These are phyloP conservation scores for Amazona ochrocephala DNA, from an alignment of 2,797 vertebrate species.

Conservation along the genomic window DNA sequence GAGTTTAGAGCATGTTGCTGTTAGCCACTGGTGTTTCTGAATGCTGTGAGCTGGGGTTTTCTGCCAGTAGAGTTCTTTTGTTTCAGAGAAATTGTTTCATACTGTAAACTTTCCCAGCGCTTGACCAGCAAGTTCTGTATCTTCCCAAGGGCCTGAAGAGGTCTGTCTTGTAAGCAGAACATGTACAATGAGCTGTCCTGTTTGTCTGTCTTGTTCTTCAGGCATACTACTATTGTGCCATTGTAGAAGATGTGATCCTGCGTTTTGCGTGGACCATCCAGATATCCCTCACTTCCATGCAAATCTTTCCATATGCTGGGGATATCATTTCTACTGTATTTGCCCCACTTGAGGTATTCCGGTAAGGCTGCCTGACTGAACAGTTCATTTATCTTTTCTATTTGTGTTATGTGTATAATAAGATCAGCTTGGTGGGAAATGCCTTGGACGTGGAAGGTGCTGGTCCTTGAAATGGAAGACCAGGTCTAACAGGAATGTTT, in stretches of 20 bases:
- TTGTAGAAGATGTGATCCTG: conserved; percentile 93
- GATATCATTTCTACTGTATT: conserved; percentile 92
- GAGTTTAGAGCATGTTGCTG: neutral
- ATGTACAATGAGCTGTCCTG: neutral
- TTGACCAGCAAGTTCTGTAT: neutral
- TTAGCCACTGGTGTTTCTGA: neutral
- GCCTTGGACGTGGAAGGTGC: rapidly evolving
- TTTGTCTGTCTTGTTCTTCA: conserved; percentile 66
- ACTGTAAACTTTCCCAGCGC: rapidly evolving
- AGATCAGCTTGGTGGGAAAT: rapidly evolving
- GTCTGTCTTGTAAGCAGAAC: neutral
- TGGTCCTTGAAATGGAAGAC: neutral
- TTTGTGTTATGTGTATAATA: neutral
- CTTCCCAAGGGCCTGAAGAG: neutral
- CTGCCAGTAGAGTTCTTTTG: neutral
- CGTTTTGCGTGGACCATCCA: conserved; percentile 96
- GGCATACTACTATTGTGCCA: conserved; percentile 99
- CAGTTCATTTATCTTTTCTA: neutral
- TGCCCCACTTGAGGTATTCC: conserved; percentile 95
- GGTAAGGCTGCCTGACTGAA: conserved; percentile 77
- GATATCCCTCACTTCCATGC: conserved; percentile 82
- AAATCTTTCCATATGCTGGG: conserved; percentile 63
- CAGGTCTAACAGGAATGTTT: neutral
- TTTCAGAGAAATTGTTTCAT: neutral
- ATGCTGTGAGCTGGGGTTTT: neutral